These are phyloP conservation scores for Watsonalla cultraria DNA, from an alignment of 2,888 invertebrate species.

Conservation along the genomic window DNA sequence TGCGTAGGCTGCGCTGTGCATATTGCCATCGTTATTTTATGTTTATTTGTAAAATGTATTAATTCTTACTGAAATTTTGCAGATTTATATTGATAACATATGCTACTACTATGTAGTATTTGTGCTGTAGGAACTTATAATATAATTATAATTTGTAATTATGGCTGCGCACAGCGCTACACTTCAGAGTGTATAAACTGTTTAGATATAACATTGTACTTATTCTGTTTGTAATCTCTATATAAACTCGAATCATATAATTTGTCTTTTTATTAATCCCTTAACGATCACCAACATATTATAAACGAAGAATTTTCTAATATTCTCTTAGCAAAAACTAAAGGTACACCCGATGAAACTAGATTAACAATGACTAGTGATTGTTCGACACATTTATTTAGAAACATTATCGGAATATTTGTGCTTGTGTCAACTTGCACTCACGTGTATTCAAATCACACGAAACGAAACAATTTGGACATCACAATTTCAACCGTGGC, in stretches of 20 bases:
- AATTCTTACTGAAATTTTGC: too few species aligned
- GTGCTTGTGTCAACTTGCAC: too few species aligned
- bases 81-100: too few species aligned
- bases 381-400: not conserved
- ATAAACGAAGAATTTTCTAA: not conserved
- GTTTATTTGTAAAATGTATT: too few species aligned
- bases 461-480: not conserved
- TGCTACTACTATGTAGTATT: too few species aligned
- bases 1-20: too few species aligned
- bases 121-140: too few species aligned
- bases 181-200: too few species aligned
- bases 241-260: slow-evolving; percentile 16
- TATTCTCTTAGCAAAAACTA: not conserved
- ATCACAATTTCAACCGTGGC: not conserved
- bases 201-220: slow-evolving; percentile 7
- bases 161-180: too few species aligned
- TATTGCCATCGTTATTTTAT: too few species aligned
- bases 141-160: too few species aligned
- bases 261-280: slow-evolving; percentile 1
- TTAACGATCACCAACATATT: not conserved
- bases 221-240: slow-evolving; percentile 36
- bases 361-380: not conserved
- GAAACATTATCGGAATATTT: not conserved
- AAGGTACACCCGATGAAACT: too few species aligned
- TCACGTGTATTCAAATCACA: not conserved